A percentile compares a stretch with the other conserved stretches of the same genome.
Evolutionary conservation across 2,888 invertebrate genomes (phyloP).

Genomic region (Epistrophella euchroma): DNA sequence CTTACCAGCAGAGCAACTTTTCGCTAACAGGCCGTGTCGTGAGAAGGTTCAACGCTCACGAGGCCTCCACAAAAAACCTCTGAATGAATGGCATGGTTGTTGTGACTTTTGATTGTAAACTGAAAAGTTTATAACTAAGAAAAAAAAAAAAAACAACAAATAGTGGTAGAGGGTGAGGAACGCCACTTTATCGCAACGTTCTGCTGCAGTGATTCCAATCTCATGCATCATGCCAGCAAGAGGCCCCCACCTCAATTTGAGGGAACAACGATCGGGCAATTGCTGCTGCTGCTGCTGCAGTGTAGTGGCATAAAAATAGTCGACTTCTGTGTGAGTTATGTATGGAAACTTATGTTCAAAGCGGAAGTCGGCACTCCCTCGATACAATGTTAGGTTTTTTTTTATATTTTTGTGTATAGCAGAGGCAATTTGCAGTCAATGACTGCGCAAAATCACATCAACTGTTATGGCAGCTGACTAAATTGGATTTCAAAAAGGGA

Average conservation of each 20-base stretch:
- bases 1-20: conserved; percentile 8
- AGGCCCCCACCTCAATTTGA: conserved; percentile 75
- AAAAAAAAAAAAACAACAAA: conserved; percentile 8
- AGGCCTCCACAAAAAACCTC: conserved; percentile 48
- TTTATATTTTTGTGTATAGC: conserved; percentile 32
- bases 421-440: conserved; percentile 67
- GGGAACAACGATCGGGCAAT: conserved; percentile 66
- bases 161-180: conserved; percentile 47
- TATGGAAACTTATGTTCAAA: conserved; percentile 70
- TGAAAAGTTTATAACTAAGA: conserved; percentile 3
- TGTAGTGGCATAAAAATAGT: conserved; percentile 62
- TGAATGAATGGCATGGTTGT: conserved; percentile 73
- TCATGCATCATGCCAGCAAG: conserved; percentile 74
- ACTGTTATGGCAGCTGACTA: conserved; percentile 70
- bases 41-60: conserved; percentile 70
- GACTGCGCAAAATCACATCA: conserved; percentile 72
- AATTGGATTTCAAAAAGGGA: conserved; percentile 65
- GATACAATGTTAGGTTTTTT: conserved; percentile 56
- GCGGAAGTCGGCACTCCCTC: conserved; percentile 76
- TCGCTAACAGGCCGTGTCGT: conserved; percentile 54
- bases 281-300: conserved; percentile 21
- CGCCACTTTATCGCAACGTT: conserved; percentile 75
- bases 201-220: conserved; percentile 76
- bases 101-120: conserved; percentile 66
- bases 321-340: conserved; percentile 69